A percentile compares a stretch with the other conserved stretches of the same genome.
These are phyloP conservation scores for Porites rus DNA, from an alignment of 92 coral and sea anemone species.

Conservation along the genomic window DNA sequence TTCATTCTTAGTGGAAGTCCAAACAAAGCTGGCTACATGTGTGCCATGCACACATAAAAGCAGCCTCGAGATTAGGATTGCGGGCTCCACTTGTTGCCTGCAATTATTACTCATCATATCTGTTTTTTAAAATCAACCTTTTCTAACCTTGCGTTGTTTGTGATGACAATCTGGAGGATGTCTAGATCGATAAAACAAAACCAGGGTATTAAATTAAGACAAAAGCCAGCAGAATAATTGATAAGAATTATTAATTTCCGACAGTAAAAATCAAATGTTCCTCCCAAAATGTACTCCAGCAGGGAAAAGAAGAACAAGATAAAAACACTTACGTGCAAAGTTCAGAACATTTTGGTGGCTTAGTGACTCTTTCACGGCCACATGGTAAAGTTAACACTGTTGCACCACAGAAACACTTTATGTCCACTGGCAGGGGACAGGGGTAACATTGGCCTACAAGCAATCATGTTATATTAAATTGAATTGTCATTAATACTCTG, in stretches of 20 bases:
- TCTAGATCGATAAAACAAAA: constrained; percentile 23
- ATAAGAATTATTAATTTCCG: too few relatives aligned
- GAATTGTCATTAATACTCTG: background rate
- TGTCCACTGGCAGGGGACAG: constrained; percentile 88
- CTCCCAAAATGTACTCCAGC: too few relatives aligned
- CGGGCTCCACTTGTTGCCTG: too few relatives aligned
- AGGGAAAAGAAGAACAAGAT: background rate
- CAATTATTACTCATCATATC: too few relatives aligned
- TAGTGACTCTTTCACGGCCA: constrained; percentile 92
- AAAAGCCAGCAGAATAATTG: too few relatives aligned
- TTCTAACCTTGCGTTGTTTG: constrained; percentile 75
- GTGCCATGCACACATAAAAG: too few relatives aligned
- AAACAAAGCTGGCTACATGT: too few relatives aligned
- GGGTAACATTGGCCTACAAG: constrained; percentile 93
- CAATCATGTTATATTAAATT: background rate
- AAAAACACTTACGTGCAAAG: constrained; percentile 77
- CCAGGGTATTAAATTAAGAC: background rate
- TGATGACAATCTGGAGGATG: constrained; percentile 90
- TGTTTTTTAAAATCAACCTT: too few relatives aligned
- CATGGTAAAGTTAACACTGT: constrained; percentile 91
- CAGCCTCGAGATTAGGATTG: too few relatives aligned
- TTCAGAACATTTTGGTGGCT: constrained; percentile 93
- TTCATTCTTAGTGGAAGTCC: too few relatives aligned
- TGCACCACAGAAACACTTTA: constrained; percentile 90
- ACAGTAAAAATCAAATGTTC: too few relatives aligned